Evolutionary conservation across 2,888 invertebrate genomes (phyloP).

Genomic region (Spodoptera exigua): DNA sequence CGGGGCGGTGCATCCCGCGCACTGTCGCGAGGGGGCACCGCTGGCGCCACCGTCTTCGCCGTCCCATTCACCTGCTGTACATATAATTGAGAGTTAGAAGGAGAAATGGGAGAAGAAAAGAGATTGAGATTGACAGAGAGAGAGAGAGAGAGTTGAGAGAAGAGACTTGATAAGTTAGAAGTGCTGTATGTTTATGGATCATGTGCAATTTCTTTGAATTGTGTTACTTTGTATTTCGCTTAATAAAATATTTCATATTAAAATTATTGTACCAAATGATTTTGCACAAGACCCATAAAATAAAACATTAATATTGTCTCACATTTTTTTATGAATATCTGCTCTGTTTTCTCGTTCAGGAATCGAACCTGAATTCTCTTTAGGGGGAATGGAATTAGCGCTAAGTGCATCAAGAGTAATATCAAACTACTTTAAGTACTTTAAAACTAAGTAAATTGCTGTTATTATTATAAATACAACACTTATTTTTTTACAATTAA

Average conservation of each 20-base stretch:
- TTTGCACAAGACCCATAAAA: not conserved
- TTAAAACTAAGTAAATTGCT: too few relatives aligned
- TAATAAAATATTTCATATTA: too few relatives aligned
- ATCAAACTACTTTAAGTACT: not conserved
- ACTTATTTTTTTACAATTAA: too few relatives aligned
- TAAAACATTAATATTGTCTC: too few relatives aligned
- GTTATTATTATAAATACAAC: too few relatives aligned
- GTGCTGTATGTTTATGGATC: not conserved
- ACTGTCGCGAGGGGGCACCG: constrained; percentile 86
- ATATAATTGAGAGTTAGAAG: constrained; percentile 21
- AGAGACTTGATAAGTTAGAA: too few relatives aligned
- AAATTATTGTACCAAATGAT: too few relatives aligned
- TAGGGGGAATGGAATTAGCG: not conserved
- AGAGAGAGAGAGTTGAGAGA: not conserved
- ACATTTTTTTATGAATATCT: not conserved
- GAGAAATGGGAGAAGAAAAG: too few relatives aligned
- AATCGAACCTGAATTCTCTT: constrained; percentile 23
- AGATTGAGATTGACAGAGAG: not conserved
- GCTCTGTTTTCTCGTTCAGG: constrained; percentile 3
- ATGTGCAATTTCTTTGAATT: not conserved
- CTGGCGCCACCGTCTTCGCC: constrained; percentile 92
- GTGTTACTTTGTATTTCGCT: too few relatives aligned
- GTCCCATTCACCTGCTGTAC: constrained; percentile 83
- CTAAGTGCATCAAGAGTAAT: not conserved
- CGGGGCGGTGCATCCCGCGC: constrained; percentile 85